A percentile compares a stretch with the other conserved stretches of the same genome.
These are phyloP conservation scores for Drepanosiphum platanoidis DNA, from an alignment of 2,888 invertebrate species.

Conservation along the genomic window DNA sequence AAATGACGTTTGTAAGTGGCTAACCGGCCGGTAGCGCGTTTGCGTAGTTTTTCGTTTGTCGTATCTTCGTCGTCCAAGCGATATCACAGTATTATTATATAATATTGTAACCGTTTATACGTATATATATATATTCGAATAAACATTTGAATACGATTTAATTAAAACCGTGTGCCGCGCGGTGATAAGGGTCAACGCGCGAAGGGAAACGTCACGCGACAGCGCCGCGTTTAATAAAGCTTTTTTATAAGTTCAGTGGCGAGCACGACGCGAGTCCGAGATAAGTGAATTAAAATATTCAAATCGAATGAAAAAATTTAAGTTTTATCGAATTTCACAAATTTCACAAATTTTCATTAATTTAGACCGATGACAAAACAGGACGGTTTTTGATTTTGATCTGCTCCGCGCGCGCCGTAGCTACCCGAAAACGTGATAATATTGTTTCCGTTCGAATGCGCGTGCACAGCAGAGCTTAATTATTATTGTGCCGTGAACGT, in stretches of 20 bases:
- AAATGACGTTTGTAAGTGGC: neutral
- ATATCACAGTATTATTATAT: neutral
- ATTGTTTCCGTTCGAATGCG: too few relatives aligned
- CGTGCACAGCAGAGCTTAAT: too few relatives aligned
- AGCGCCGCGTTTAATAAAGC: conserved; percentile 13
- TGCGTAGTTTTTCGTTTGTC: neutral
- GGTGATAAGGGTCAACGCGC: conserved; percentile 7
- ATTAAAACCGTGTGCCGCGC: neutral
- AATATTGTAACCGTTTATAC: neutral
- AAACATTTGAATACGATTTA: neutral
- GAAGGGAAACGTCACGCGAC: neutral
- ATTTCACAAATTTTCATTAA: too few relatives aligned
- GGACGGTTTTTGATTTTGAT: too few relatives aligned
- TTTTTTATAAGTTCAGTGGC: neutral
- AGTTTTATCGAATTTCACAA: too few relatives aligned
- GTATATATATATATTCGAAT: too few relatives aligned
- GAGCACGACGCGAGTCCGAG: neutral
- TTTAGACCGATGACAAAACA: too few relatives aligned
- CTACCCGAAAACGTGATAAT: too few relatives aligned
- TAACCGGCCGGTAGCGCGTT: neutral
- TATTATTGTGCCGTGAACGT: too few relatives aligned
- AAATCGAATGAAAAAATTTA: too few relatives aligned
- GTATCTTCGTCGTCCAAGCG: neutral
- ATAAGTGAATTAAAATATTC: neutral
- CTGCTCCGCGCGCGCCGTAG: too few relatives aligned